Evolutionary conservation across 1,140 invertebrate species (phyloP).

Genomic region (Drosophila mauritiana): DNA sequence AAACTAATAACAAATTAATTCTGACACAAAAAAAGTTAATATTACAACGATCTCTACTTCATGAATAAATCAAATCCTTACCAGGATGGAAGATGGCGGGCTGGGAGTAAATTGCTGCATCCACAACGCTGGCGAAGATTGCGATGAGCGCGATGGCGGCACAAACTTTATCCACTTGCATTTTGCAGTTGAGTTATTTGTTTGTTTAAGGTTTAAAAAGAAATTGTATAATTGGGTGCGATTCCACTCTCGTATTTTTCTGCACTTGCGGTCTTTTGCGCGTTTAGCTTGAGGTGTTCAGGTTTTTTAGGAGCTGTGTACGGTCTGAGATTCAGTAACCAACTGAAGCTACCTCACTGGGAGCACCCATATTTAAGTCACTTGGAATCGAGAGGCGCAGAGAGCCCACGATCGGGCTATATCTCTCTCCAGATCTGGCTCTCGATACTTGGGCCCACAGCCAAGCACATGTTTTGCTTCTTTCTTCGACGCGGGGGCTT

Average conservation of each 20-base stretch:
- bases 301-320: constrained; percentile 44
- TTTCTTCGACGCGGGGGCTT: constrained; percentile 53
- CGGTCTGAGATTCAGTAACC: constrained; percentile 57
- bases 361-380: constrained; percentile 69
- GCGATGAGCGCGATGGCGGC: constrained; percentile 53
- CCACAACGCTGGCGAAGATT: constrained; percentile 54
- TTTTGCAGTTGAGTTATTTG: constrained; percentile 46
- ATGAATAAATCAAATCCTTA: constrained; percentile 64
- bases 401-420: constrained; percentile 14
- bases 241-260: constrained; percentile 27
- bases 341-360: constrained; percentile 58
- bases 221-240: constrained; percentile 6
- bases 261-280: constrained; percentile 31
- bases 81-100: constrained; percentile 72
- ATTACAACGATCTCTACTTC: not conserved
- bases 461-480: constrained; percentile 66
- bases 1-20: not conserved
- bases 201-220: not conserved
- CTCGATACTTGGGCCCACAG: not conserved
- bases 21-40: not conserved
- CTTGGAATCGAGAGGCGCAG: constrained; percentile 5
- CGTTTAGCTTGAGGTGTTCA: constrained; percentile 12
- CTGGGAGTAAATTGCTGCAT: constrained; percentile 77
- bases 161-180: constrained; percentile 73
- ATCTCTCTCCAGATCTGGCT: not conserved